Evolutionary conservation across 2,797 vertebrate species (phyloP), one percentile per base, ranked within the genome.

Genomic region (Coregonus suidteri): DNA sequence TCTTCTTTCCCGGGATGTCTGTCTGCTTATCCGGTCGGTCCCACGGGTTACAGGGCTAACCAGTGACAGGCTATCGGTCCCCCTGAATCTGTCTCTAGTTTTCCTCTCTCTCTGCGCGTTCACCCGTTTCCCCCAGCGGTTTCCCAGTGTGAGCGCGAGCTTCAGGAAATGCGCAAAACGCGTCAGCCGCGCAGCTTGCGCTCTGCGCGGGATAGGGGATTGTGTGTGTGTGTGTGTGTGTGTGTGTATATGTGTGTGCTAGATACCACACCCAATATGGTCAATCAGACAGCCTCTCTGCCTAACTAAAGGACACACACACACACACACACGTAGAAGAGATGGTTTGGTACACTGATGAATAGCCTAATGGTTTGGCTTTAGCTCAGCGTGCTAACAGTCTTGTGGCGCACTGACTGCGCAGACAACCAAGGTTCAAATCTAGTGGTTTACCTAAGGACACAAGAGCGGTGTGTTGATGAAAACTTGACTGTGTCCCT

Each of bases 81-180:
- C 20, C 59, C 11, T 3, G 20, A 64, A 64, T 64, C 6, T 20
- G 18, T 20, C 56, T 59, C 4, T 20, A 5, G 56, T 59, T 30
- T 64, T 64, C 20, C 59, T 25, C 59, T 5, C 59, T 64, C 75
- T 84, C 64, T 83, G 80, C 77, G 83, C 84, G 71, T 84, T 86
- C 91, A 76, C 85, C 86, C 84, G 85, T 79, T 91, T 90, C 41
- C 9, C 41, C 9, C 41, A 47, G 41, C 41, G 41, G 41, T 47
- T 47, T 47, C 92, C 93, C 87, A 76, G 92, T 91, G 91, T 93
- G 86, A 92, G 86, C 83, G 90, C 92, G 93, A 93, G 92, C 87
- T 95, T 96, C 97, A 98, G 97, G 97, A 99, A 98, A 98, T 99
- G 97, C 97, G 97, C 96, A 97, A 98, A 97, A 96, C 96, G 96